Evolutionary conservation across 2,113 vertebrate genomes (phyloP).

Genomic region (Puffinus mauretanicus): DNA sequence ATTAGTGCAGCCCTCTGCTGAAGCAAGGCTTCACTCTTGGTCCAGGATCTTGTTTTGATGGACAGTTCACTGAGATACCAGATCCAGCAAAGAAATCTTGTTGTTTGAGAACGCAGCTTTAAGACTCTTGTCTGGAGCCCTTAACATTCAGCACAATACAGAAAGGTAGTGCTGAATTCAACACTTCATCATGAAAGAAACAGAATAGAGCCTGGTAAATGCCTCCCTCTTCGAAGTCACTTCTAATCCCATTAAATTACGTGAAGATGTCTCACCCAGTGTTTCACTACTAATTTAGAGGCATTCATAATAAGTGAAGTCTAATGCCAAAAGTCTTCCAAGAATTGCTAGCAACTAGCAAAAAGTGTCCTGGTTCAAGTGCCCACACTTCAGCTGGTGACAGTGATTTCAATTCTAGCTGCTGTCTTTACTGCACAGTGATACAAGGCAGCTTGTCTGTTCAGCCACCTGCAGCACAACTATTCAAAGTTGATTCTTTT

Average conservation of each 20-base stretch:
- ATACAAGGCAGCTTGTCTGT: not conserved
- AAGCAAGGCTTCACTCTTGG: not conserved
- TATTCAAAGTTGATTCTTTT: not conserved
- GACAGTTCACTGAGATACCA: not conserved
- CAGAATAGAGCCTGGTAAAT: not conserved
- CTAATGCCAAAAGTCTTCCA: not conserved
- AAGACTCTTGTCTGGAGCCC: not conserved
- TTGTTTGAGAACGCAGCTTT: not conserved
- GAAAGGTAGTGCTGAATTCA: not conserved
- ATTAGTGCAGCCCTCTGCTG: not conserved
- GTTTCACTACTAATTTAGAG: not conserved
- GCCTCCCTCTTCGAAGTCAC: not conserved
- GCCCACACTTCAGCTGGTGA: not conserved
- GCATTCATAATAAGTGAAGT: not conserved
- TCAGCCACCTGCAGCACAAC: not conserved
- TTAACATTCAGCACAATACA: not conserved
- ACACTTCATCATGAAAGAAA: not conserved
- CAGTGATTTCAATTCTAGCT: not conserved
- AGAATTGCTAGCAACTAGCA: not conserved
- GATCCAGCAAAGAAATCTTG: not conserved
- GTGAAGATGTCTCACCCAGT: not conserved
- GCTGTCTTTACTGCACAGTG: not conserved
- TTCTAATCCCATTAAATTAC: not conserved
- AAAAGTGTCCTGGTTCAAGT: not conserved
- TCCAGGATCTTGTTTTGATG: not conserved